Evolutionary conservation across 92 coral and sea anemone genomes (phyloP), one percentile per base, ranked within the genome.

Genomic region (Virgularia gustaviana): DNA sequence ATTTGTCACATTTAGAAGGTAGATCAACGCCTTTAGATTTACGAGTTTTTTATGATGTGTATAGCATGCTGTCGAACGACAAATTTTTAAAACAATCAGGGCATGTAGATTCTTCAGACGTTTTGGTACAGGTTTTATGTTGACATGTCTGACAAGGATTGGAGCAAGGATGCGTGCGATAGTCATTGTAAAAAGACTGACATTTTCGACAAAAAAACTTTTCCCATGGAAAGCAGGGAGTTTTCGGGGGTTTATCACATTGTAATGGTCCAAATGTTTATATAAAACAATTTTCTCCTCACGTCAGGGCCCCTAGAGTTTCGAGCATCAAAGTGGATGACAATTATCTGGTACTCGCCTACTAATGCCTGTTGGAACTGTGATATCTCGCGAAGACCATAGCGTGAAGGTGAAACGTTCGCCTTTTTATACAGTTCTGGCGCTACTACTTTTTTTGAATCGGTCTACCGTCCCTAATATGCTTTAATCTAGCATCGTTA

Each of bases 11-110:
- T n/a, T n/a, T n/a, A n/a, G n/a, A n/a, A n/a, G n/a, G n/a, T n/a
- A n/a, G n/a, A 11, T 54, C 61, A 10, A 54, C 61, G 6, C 29
- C 61, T n/a, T 54, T 54, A 24, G 61, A 54, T 9, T 54, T 12
- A 2, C 24, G 70, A 10, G 43, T 36, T 36, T 58, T 39, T 73
- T 73, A 24, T 73, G 79, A 16, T 9, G 31, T 13, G 18, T 53
- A 25, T 55, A 58, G 31, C 79, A 73, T 13, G 47, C 13, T 13
- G 9, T 12, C 2, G 79, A 74, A 11, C 81, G 62, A 34, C 81
- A 76, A 42, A 44, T 43, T 51, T 62, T n/a, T n/a, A n/a, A n/a
- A n/a, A n/a, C n/a, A n/a, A n/a, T n/a, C n/a, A n/a, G n/a, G n/a
- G n/a, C n/a, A n/a, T n/a, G n/a, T n/a, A n/a, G n/a, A n/a, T n/a